Evolutionary conservation across 2,888 invertebrate genomes (phyloP), one percentile per base, ranked within the genome.

Genomic region (Eulithis prunata): DNA sequence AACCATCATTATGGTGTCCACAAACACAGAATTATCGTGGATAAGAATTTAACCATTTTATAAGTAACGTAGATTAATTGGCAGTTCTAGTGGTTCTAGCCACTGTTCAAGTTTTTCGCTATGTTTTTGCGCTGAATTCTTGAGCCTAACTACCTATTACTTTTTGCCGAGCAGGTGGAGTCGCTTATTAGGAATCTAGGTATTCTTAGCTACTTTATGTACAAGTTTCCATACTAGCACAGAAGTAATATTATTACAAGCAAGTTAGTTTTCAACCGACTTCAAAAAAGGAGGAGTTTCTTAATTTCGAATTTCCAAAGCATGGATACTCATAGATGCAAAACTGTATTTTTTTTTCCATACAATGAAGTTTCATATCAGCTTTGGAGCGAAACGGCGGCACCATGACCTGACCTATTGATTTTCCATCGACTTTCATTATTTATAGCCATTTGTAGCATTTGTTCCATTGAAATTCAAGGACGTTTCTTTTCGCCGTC

Each of bases 401-500:
- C 67, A 51, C 64, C 66, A 66, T 62, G 70, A 66, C 65, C 66
- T 70, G 66, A 53, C 64, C 66, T 69, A 69, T 71, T 56, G 73
- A 71, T 69, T 70, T 62, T 41, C 62, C 66, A 73, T 66, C 61
- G 68, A 52, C 58, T 69, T 73, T 66, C 62, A 70, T 71, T 69
- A 69, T 70, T 65, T 55, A 67, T 58, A 36, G 8, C 46, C 36
- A 62, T 49, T 57, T 43, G 21, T 41, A 49, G 41, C 28, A 13
- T 61, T 53, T 38, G n/a, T n/a, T n/a, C n/a, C n/a, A 36, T 47
- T 43, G 10, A 14, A 47, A 43, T 13, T 38, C 46, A 53, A 59
- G 57, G 57, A n/a, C 43, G 43, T 47, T 47, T 21, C 21, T 1
- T 21, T 21, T 21, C 21, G 21, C 21, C 21, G 21, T 21, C 21